Evolutionary conservation across 2,888 invertebrate species (phyloP).

Genomic region (Lasius fuliginosus): DNA sequence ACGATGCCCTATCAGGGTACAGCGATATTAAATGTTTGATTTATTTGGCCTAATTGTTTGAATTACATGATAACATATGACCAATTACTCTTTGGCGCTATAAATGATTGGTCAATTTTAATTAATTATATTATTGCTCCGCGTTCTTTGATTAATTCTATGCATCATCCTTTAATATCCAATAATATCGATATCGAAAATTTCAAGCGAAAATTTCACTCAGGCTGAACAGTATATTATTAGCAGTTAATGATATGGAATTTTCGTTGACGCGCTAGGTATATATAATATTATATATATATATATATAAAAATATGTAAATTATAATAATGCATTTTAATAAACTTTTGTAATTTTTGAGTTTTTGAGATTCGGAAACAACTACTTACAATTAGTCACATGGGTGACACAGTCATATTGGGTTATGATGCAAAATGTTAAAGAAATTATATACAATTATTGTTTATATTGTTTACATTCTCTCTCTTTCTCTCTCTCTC

Average conservation of each 20-base stretch:
- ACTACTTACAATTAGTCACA: too few species aligned
- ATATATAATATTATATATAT: not conserved
- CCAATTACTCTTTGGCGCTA: conserved; percentile 16
- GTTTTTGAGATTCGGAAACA: too few species aligned
- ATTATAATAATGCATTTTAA: too few species aligned
- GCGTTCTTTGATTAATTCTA: conserved; percentile 22
- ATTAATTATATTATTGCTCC: conserved; percentile 40
- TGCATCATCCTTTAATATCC: not conserved
- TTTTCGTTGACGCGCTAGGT: not conserved
- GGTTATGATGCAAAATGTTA: too few species aligned
- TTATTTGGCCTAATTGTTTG: conserved; percentile 41
- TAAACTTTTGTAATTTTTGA: too few species aligned
- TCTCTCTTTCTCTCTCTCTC: too few species aligned
- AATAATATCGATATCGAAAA: conserved; percentile 1
- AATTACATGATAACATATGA: conserved; percentile 31
- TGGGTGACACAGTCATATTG: too few species aligned
- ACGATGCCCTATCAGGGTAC: conserved; percentile 1
- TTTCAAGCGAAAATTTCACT: conserved; percentile 36
- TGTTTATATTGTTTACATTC: too few species aligned
- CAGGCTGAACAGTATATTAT: not conserved
- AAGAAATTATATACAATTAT: too few species aligned
- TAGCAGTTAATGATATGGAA: conserved; percentile 16
- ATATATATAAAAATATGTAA: too few species aligned
- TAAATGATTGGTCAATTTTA: conserved; percentile 37
- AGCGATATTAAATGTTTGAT: conserved; percentile 47